Percentiles rank a stretch among this genome's conserved stretches.
phyloP scores from a whole-genome alignment of 2,888 invertebrate species.

The Lasioglossum marginatum region DNA sequence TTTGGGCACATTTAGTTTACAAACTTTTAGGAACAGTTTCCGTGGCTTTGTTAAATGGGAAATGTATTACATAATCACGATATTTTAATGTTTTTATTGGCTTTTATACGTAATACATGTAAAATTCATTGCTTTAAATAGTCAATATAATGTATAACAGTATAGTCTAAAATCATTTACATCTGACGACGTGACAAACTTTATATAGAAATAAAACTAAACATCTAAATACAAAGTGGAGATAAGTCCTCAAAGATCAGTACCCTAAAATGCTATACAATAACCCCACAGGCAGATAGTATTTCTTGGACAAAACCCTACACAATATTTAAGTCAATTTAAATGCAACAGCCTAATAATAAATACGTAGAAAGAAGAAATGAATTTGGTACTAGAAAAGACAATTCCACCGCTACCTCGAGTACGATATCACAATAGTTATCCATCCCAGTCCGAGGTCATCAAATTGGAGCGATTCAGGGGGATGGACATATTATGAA shows the following conservation, averaged over 20 bases:
- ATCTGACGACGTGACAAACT: background rate
- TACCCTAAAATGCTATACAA: background rate
- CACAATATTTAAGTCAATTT: background rate
- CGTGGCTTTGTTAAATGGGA: background rate
- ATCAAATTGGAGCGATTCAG: background rate
- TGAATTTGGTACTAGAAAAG: background rate
- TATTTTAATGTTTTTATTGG: background rate
- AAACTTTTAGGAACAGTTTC: background rate
- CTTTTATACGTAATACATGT: background rate
- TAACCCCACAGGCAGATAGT: background rate
- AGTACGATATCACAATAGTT: background rate
- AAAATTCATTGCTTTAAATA: background rate
- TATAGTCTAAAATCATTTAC: background rate
- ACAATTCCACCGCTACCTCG: background rate
- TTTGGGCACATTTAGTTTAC: background rate
- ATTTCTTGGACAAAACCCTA: background rate
- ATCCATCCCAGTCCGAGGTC: background rate
- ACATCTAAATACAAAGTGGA: no score
- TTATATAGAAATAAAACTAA: background rate
- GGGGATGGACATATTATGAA: background rate
- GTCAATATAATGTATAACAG: background rate
- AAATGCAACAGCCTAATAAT: background rate
- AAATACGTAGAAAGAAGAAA: background rate
- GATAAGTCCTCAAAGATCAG: background rate
- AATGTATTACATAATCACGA: background rate